Percentiles rank a stretch among this genome's conserved stretches.
phyloP scores from a whole-genome alignment of 2,797 vertebrate genomes.

The Lutjanus campechanus region DNA sequence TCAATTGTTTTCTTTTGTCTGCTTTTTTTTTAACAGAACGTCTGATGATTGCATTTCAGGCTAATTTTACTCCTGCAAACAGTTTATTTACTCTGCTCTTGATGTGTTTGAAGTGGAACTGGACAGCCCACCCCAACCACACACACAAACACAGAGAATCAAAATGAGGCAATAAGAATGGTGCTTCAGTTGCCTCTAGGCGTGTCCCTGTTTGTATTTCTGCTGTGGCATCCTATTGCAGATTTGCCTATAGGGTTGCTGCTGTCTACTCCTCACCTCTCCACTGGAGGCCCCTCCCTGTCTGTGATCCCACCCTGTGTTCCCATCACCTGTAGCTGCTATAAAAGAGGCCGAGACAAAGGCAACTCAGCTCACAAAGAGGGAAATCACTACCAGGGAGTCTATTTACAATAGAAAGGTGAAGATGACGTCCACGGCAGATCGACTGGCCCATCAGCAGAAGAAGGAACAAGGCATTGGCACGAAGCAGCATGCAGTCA shows the following conservation, averaged over 20 bases:
- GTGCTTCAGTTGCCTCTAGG: conserved; percentile 49
- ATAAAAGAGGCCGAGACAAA: conserved; percentile 58
- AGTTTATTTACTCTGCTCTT: not conserved
- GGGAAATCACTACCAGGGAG: not conserved
- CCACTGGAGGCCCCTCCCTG: conserved; percentile 57
- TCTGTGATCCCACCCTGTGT: conserved; percentile 26
- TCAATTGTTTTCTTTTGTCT: not conserved
- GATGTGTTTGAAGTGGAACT: not conserved
- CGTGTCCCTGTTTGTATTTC: conserved; percentile 71
- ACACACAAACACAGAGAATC: not conserved
- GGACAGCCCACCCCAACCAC: not conserved
- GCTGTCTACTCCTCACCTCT: conserved; percentile 63
- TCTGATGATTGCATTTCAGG: not conserved
- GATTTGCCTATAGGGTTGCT: conserved; percentile 60
- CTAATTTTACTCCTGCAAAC: not conserved
- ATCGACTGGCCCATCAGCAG: conserved; percentile 69
- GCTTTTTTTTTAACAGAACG: not conserved
- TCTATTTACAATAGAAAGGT: not conserved
- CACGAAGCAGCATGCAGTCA: conserved; percentile 76
- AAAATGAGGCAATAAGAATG: not conserved
- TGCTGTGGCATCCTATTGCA: conserved; percentile 41
- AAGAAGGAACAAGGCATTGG: conserved; percentile 69
- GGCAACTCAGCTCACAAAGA: conserved; percentile 23
- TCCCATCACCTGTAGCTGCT: conserved; percentile 20
- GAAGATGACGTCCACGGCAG: conserved; percentile 81